Evolutionary conservation across 1,140 invertebrate species (phyloP), one percentile per base, ranked within the genome.

Genomic region (Ylistrum balloti): DNA sequence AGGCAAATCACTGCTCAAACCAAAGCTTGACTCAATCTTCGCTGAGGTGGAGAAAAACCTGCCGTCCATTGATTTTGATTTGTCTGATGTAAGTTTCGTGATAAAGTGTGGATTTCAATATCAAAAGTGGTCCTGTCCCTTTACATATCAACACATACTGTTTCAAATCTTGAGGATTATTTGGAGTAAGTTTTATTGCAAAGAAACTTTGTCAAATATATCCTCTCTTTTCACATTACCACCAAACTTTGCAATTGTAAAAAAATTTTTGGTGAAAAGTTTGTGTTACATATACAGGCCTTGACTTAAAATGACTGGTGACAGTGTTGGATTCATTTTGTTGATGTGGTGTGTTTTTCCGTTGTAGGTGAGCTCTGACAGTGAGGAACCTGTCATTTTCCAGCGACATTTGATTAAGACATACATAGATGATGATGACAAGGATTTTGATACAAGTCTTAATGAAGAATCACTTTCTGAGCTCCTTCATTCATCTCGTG

Each of bases 21-120:
- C 94, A 33, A 94, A 94, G 85, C 92, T 95, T 87, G 95, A 95
- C 86, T 91, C 89, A n/a, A 95, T 95, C 38, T 95, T 95, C 90
- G 92, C 94, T 88, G 95, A 95, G 93, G 93, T 95, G 22, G 92
- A 94, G 74, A 94, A 95, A 90, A 94, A 93, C 89, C 89, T 95
- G 13, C 95, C 95, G 0, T 93, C 91, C 22, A 94, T 95, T 87
- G 93, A 95, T 90, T 95, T 95, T 94, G 94, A 95, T 38, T 87
- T 94, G 5, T 95, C 94, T 38, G 95, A 95, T 94, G 95, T 95
- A 93, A 95, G 95, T 91, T 11, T 38, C 13, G 13, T 5, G 35
- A 38, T 38, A 7, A 5, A 7, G 35, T 38, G 35, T 38, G 35
- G 35, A 38, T 38, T 7, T 38, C 35, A 38, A 13, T 7, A 38